Conservation (phyloP, 2,113 vertebrate genomes). For the Stegostoma tigrinum region DNA sequence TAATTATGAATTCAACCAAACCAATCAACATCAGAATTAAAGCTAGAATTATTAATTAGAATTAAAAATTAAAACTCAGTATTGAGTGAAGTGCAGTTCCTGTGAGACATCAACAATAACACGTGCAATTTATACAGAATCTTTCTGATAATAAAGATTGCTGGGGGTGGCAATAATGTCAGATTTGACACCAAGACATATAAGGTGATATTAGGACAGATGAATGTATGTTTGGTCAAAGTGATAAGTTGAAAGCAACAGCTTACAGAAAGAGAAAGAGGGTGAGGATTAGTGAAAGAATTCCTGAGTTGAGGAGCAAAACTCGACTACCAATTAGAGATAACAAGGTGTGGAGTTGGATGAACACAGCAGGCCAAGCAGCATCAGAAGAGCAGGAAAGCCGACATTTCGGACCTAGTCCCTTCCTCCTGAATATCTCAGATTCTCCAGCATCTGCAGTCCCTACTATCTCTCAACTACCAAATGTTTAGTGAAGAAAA, state of each 20-base stretch:
- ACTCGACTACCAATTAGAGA: background rate
- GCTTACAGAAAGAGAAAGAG: background rate
- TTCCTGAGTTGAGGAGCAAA: background rate
- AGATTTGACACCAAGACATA: background rate
- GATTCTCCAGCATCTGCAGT: no score
- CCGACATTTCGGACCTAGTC: no score
- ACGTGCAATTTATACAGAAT: background rate
- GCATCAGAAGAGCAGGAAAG: no score
- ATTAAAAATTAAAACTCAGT: background rate
- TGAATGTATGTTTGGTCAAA: background rate
- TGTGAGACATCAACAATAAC: background rate
- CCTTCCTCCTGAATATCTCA: no score
- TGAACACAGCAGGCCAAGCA: no score
- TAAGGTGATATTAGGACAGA: background rate
- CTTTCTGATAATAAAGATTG: background rate
- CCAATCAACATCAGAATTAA: background rate
- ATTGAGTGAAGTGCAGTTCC: background rate
- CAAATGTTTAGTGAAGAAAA: background rate
- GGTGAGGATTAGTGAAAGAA: background rate
- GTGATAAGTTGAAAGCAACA: background rate
- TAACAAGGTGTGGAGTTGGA: no score
- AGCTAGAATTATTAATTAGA: no score
- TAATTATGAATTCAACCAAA: background rate
- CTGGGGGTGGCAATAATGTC: background rate
- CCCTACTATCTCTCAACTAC: no score